Evolutionary conservation across 2,888 invertebrate genomes (phyloP), one percentile per base, ranked within the genome.

Genomic region (Lissocephala sabroskyi): DNA sequence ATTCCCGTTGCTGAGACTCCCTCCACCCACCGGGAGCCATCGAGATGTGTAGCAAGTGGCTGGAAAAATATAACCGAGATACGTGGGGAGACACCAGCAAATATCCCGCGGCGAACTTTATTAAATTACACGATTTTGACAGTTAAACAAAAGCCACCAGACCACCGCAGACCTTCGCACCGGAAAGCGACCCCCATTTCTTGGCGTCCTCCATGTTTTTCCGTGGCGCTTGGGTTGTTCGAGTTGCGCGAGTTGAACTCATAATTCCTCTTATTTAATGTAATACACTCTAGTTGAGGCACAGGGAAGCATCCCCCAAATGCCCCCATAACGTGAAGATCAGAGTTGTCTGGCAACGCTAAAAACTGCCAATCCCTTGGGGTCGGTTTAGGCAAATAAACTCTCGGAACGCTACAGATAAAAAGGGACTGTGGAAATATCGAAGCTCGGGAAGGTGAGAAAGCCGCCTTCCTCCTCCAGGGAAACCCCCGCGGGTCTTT

Each of bases 81-180:
- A 33, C 19, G 16, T 18, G 10, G 3, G 7, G 19, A 11, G 18
- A 36, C 29, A 41, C 49, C 16, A 45, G 39, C 50, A 73, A 70
- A 80, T 79, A 81, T 80, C 82, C 82, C 77, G 81, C 80, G 68
- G 82, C 66, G 82, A 82, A 81, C 79, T 82, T 82, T 82, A 82
- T 82, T 82, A 82, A 82, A 83, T 82, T 82, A 83, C 80, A 80
- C 74, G 75, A 79, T 81, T 81, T 80, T 81, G 79, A 80, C 82
- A 82, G 81, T 82, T 79, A 80, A 70, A 65, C 62, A 73, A 60
- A 58, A 59, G 45, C 40, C 10, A 9, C 3, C 16, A 26, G 4
- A 14, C 18, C 26, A 13, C 28, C 13, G 7, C 23, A 23, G n/a
- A n/a, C n/a, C n/a, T n/a, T n/a, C n/a, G n/a, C n/a, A n/a, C 41